Base-by-base conservation (phyloP, 2,888 invertebrate species). In the Neocrepidodera transversa region DNA sequence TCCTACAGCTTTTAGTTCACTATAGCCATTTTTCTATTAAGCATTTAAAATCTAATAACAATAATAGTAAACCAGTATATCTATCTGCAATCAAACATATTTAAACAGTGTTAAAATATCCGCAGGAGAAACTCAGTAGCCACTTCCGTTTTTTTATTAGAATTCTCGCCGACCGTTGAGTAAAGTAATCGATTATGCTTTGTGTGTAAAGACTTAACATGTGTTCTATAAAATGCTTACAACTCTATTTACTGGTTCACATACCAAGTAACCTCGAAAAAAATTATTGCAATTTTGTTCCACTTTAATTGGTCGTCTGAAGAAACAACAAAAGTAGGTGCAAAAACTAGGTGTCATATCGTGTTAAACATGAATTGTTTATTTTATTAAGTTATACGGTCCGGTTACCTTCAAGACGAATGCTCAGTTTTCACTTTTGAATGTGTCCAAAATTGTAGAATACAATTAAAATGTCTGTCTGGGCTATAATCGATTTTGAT, bases 161-260 rank as follows among this genome's bases (percentile, higher is more conserved):
- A 57, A 73, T 73, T 71, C 71, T 66, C 20, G 61, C 57, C 72
- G 23, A 64, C 65, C 68, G 59, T 47, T 47, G 52, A 45, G 59
- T 67, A 62, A 71, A 45, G 60, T 67, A 62, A 71, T 67, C 68
- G 65, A 69, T 68, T 72, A 68, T 68, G 68, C 71, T 68, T 50
- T 64, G 66, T 65, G 61, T 66, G 63, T 63, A 63, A 48, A 51
- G 53, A 57, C 59, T 59, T 65, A 68, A 71, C 71, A 72, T 71
- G 67, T 69, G 68, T 69, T 71, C 66, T 60, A 68, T 69, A 68
- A 65, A 66, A 64, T 67, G 70, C 71, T 59, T 67, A 70, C 68
- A 65, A 66, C 66, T 63, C 65, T 65, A 70, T 71, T 70, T 69
- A 70, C 66, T 67, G 63, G 68, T 69, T 65, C 67, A 69, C 68